Evolutionary conservation across 2,113 vertebrate species (phyloP).

Genomic region (Aix galericulata): DNA sequence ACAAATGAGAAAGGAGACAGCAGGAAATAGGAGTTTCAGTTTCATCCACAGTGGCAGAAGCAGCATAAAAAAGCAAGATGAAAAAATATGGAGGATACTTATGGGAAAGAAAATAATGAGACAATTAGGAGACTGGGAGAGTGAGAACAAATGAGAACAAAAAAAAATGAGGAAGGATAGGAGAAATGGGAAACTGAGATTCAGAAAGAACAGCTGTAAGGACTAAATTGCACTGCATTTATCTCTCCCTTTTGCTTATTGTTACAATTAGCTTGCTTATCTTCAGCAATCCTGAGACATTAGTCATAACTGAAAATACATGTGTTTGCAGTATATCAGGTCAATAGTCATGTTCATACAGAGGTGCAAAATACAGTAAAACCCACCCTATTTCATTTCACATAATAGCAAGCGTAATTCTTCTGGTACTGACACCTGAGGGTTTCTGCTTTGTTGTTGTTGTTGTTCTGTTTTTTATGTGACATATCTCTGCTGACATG

Average conservation of each 20-base stretch:
- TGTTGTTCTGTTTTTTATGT: not conserved
- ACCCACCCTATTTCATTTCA: not conserved
- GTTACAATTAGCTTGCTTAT: not conserved
- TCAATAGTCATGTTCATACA: not conserved
- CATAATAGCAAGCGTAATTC: not conserved
- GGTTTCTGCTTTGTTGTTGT: not conserved
- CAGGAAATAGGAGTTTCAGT: not conserved
- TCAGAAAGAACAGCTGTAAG: not conserved
- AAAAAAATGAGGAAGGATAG: not conserved
- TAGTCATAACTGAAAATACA: not conserved
- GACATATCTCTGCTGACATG: not conserved
- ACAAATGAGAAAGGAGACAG: not conserved
- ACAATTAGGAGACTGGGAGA: fast-evolving
- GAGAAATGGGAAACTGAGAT: not conserved
- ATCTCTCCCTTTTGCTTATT: not conserved
- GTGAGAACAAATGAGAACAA: not conserved
- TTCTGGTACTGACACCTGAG: not conserved
- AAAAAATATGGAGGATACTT: not conserved
- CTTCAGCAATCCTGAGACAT: not conserved
- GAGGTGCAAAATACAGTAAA: not conserved
- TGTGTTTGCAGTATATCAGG: not conserved
- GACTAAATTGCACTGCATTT: not conserved
- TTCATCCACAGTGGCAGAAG: not conserved
- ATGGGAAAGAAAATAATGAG: not conserved
- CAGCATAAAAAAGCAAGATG: not conserved